Evolutionary conservation across 2,113 vertebrate genomes (phyloP).

Genomic region (Bujurquina vittata): DNA sequence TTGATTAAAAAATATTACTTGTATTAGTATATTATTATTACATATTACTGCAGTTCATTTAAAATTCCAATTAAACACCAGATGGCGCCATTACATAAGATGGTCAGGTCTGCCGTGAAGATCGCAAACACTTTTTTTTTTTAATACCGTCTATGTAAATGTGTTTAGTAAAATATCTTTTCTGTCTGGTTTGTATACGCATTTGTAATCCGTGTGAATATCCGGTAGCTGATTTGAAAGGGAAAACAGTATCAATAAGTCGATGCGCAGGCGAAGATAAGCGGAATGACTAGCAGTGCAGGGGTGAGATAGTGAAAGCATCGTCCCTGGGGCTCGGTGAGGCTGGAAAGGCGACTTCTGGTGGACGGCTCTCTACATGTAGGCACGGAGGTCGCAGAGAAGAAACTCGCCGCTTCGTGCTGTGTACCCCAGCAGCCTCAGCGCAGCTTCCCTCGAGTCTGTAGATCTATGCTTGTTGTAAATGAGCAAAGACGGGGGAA

Average conservation of each 20-base stretch:
- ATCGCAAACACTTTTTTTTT: neutral
- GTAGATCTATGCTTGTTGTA: neutral
- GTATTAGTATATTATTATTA: no score
- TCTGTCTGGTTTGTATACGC: neutral
- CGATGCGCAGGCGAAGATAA: neutral
- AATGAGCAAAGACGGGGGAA: constrained; percentile 11
- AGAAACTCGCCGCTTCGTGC: constrained; percentile 29
- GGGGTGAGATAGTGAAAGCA: constrained; percentile 42
- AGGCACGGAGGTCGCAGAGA: constrained; percentile 52
- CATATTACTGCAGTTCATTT: neutral
- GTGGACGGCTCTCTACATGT: constrained; percentile 32
- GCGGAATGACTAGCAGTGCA: neutral
- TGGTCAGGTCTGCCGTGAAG: neutral
- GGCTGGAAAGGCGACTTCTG: constrained; percentile 48
- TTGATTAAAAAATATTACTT: neutral
- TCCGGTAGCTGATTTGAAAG: neutral
- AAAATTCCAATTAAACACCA: constrained; percentile 20
- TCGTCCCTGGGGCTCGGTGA: constrained; percentile 3
- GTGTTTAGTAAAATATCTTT: neutral
- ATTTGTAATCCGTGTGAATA: neutral
- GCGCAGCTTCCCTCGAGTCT: constrained; percentile 32
- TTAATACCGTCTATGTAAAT: neutral
- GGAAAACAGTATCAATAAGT: neutral
- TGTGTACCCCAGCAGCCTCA: constrained; percentile 5
- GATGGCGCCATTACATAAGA: constrained; percentile 37